A percentile compares a stretch with the other conserved stretches of the same genome.
Evolutionary conservation across 2,888 invertebrate species (phyloP).

Genomic region (Noctua fimbriata): DNA sequence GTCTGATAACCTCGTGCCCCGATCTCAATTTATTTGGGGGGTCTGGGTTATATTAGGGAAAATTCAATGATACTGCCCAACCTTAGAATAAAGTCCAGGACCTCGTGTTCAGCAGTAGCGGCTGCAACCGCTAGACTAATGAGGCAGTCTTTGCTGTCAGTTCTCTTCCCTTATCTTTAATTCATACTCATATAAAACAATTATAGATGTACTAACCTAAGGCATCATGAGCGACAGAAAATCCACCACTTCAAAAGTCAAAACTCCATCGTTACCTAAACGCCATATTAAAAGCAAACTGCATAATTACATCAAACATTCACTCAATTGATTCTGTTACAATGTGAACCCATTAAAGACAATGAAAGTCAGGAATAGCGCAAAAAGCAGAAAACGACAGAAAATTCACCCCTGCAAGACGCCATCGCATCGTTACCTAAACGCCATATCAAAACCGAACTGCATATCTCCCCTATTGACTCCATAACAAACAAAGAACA

Average conservation of each 20-base stretch:
- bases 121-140: no score
- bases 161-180: background rate
- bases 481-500: conserved; percentile 1
- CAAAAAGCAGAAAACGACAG: background rate
- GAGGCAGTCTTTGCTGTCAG: background rate
- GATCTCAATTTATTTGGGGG: no score
- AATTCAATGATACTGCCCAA: no score
- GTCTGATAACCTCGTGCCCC: no score
- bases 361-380: background rate
- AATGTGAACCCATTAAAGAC: background rate
- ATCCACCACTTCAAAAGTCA: background rate
- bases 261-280: conserved; percentile 3
- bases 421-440: background rate
- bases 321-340: background rate
- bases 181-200: no score
- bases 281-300: background rate
- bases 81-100: no score
- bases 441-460: background rate
- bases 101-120: background rate
- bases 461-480: conserved; percentile 3
- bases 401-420: background rate
- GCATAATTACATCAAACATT: background rate
- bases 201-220: background rate
- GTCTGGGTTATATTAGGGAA: no score
- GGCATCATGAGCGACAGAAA: background rate